Evolutionary conservation across 2,113 vertebrate species (phyloP).

Genomic region (Ciconia maguari): DNA sequence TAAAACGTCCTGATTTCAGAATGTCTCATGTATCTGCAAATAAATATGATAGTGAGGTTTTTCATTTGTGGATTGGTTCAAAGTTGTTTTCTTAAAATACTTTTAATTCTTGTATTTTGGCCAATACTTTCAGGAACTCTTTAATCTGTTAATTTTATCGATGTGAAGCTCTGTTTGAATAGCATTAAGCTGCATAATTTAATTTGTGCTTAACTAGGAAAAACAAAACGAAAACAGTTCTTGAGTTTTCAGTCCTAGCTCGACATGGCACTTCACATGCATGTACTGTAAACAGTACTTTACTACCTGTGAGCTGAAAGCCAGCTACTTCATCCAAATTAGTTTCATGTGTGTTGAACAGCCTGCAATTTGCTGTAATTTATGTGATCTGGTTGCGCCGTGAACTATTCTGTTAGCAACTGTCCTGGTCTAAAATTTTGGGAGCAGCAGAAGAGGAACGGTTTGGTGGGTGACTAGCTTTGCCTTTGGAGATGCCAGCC

Average conservation of each 20-base stretch:
- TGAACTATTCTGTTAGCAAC: neutral
- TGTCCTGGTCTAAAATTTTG: neutral
- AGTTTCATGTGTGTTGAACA: neutral
- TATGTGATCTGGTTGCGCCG: neutral
- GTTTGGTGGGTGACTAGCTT: neutral
- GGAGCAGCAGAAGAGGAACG: neutral
- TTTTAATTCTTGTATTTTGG: conserved; percentile 37
- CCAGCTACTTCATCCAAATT: neutral
- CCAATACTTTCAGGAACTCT: conserved; percentile 42
- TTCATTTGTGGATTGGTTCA: conserved; percentile 11
- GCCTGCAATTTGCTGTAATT: neutral
- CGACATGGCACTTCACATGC: neutral
- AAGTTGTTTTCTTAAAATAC: conserved; percentile 24
- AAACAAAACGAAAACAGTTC: neutral
- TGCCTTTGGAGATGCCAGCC: neutral
- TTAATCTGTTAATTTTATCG: conserved; percentile 42
- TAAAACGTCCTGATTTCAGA: conserved; percentile 18
- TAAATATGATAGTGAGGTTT: conserved; percentile 8
- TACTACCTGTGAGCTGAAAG: neutral
- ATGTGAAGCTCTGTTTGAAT: neutral
- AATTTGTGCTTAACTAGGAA: conserved; percentile 32
- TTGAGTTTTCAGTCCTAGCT: neutral
- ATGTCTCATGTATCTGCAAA: conserved; percentile 25
- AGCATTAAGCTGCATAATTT: conserved; percentile 37
- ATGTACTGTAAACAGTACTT: neutral